These are phyloP conservation scores for Cheilosia impressa DNA, from an alignment of 2,888 invertebrate species.

Conservation along the genomic window DNA sequence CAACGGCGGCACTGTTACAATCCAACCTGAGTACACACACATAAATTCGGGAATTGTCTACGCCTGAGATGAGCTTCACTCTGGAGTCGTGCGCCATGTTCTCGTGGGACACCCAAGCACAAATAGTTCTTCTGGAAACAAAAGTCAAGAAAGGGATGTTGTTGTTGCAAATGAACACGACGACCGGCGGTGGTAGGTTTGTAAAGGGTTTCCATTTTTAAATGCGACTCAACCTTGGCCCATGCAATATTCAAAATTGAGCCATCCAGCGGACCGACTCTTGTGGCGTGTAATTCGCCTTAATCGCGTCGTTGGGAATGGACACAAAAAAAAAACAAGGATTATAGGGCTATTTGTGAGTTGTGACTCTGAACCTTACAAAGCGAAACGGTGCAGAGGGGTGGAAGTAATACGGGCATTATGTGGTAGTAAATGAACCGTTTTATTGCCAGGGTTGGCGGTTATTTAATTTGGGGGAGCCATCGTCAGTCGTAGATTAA, in stretches of 20 bases:
- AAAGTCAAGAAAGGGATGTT: slow-evolving; percentile 51
- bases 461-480: slow-evolving; percentile 50
- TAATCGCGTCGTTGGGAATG: slow-evolving; percentile 58
- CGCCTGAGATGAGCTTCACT: slow-evolving; percentile 59
- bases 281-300: slow-evolving; percentile 66
- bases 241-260: slow-evolving; percentile 29
- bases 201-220: slow-evolving; percentile 34
- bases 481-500: slow-evolving; percentile 54
- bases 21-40: slow-evolving; percentile 30
- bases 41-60: slow-evolving; percentile 69
- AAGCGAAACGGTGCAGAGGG: slow-evolving; percentile 38
- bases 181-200: slow-evolving; percentile 6
- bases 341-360: slow-evolving; percentile 62
- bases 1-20: slow-evolving; percentile 11
- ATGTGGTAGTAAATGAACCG: slow-evolving; percentile 57
- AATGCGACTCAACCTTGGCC: slow-evolving; percentile 14
- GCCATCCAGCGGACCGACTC: slow-evolving; percentile 30
- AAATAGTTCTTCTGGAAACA: slow-evolving; percentile 38
- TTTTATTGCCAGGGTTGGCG: slow-evolving; percentile 59
- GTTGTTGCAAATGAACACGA: neutral
- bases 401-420: slow-evolving; percentile 51
- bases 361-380: slow-evolving; percentile 33
- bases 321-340: slow-evolving; percentile 13
- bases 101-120: slow-evolving; percentile 9
- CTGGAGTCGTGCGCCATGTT: slow-evolving; percentile 12